Evolutionary conservation across 2,113 vertebrate genomes (phyloP), one percentile per base, ranked within the genome.

Genomic region (Hoplias malabaricus): DNA sequence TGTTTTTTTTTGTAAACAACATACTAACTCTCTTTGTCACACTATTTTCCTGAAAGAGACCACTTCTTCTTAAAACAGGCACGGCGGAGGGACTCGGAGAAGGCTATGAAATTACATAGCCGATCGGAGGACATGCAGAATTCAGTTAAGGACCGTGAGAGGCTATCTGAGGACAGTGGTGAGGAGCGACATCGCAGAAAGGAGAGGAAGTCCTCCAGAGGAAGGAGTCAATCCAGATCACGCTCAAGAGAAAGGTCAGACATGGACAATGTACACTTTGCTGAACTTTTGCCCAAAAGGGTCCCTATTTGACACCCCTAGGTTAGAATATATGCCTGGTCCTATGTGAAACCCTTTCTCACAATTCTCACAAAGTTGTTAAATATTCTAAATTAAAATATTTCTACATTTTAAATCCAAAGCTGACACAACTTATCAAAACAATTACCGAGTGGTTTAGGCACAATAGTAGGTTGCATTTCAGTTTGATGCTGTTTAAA

Each of bases 31-130:
- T 99, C 90, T 99, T 98, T 99, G 96, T 99, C 97, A 96, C 97
- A 96, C 98, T 98, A 99, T 99, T 98, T 98, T 99, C 96, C 98
- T 99, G 96, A 99, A 99, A 99, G 96, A 99, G 96, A 98, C 95
- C 95, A 97, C 96, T 99, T 99, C 97, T 99, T 99, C 96, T 99
- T 99, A 97, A 98, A 97, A 99, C 98, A 99, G 98, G 97, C 94
- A 94, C 96, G 96, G 93, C 97, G 95, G 94, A 94, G 94, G 75
- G 96, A 97, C 86, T 93, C 92, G 78, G 96, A 97, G 87, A 98
- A 96, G 90, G 89, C 93, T 63, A 93, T 94, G 69, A 99, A 97
- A 91, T 96, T 94, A 83, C 92, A 96, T 85, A 95, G 84, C 85
- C 87, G 94, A 86, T 91, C 90, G 66, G 95, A 97, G 87, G 95